Conservation (phyloP, 2,113 vertebrate species). For the Pica pica region DNA sequence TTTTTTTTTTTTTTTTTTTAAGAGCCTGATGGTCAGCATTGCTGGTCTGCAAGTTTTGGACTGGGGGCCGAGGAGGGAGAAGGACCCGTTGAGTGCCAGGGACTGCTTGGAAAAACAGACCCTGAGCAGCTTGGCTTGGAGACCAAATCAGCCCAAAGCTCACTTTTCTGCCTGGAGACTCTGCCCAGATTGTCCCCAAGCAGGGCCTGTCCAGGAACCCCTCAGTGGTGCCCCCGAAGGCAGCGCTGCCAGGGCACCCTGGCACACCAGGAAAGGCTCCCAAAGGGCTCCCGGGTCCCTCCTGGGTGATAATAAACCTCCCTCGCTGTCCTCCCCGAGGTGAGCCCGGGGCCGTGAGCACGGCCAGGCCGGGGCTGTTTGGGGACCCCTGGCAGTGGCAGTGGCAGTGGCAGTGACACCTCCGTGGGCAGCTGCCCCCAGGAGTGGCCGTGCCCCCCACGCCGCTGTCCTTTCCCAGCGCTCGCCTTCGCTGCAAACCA, state of each 20-base stretch:
- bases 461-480: conserved; percentile 65
- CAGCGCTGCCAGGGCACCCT: neutral
- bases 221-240: neutral
- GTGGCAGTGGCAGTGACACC: conserved; percentile 14
- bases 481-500: conserved; percentile 83
- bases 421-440: conserved; percentile 34
- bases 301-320: no score
- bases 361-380: neutral
- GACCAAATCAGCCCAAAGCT: neutral
- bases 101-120: neutral
- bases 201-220: neutral
- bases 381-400: neutral
- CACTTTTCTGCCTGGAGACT: neutral
- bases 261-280: neutral
- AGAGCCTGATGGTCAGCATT: neutral
- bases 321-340: neutral
- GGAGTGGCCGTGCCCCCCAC: neutral
- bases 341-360: neutral
- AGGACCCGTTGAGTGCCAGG: neutral
- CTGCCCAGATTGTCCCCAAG: neutral
- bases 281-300: neutral
- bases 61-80: neutral
- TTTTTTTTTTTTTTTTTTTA: neutral
- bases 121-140: neutral
- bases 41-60: neutral